Evolutionary conservation across 1,140 invertebrate genomes (phyloP), one percentile per base, ranked within the genome.

Genomic region (Drosophila nasuta): DNA sequence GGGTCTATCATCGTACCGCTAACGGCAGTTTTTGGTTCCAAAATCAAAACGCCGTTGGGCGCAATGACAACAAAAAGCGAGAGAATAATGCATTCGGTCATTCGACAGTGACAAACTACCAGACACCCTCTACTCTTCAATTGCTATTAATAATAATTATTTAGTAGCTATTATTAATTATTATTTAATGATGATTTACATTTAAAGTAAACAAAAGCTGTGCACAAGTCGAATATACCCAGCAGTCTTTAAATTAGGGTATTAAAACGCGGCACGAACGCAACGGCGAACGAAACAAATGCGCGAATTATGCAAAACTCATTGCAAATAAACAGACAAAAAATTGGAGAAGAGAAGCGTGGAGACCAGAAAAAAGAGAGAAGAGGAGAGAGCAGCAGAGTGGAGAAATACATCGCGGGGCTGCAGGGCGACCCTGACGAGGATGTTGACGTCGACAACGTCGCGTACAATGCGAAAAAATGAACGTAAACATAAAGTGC

Each of bases 271-370:
- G 76, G 67, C 63, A 71, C 66, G 67, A 71, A 75, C 66, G 59
- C 58, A 59, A 28, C 60, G 56, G 15, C 41, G 52, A 62, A 77
- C 85, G 81, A 85, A 89, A 85, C 85, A 88, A 88, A 88, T 88
- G 85, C 85, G 85, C 81, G 81, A 88, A 88, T 88, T 88, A 88
- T 88, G 85, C 85, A 88, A 89, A 88, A 85, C 85, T 88, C 85
- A 88, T 81, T 83, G 85, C 77, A 87, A 87, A 87, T 88, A 88
- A 88, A 88, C 85, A 88, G 62, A 81, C 64, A 73, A 67, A 73
- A 70, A 64, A 62, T 58, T 17, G 15, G 49, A 51, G 11, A 46
- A 64, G 63, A 64, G 56, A 8, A 49, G 52, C 4, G 48, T 1
- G 15, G 25, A 8, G 33, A 49, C 30, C 17, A 8, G 15, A 28